Conservation (phyloP, 1,140 invertebrate species). For the Paraescarpia echinospica region DNA sequence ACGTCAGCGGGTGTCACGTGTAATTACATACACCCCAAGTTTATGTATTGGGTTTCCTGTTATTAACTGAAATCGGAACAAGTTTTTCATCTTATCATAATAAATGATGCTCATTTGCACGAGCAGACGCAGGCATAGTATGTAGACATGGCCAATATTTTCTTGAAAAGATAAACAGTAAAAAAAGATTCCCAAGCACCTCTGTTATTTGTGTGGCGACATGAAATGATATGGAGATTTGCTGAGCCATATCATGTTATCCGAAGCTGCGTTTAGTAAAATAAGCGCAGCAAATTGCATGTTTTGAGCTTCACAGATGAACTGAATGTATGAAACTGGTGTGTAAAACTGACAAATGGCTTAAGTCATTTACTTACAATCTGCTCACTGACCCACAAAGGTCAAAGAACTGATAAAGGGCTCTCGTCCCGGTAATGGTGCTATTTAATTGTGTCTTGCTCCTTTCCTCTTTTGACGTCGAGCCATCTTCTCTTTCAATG, state of each 20-base stretch:
- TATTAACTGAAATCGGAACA: not conserved
- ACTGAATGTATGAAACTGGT: too few species aligned
- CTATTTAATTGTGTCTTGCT: not conserved
- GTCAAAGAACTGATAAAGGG: not conserved
- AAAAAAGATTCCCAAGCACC: not conserved
- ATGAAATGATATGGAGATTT: not conserved
- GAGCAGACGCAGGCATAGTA: not conserved
- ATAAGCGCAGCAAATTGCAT: not conserved
- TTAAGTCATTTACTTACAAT: not conserved
- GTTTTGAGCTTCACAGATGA: not conserved
- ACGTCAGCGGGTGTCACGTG: not conserved
- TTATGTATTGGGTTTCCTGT: not conserved
- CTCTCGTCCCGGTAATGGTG: not conserved
- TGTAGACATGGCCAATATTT: not conserved
- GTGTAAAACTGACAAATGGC: not conserved
- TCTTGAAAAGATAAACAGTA: not conserved
- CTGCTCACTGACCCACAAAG: not conserved
- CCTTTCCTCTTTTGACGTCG: not conserved
- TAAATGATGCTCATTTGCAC: not conserved
- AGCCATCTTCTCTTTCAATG: not conserved
- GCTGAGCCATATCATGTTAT: not conserved
- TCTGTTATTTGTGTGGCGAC: not conserved
- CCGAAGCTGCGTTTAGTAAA: not conserved
- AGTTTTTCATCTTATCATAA: conserved; percentile 6
- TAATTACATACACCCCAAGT: not conserved